A percentile compares a stretch with the other conserved stretches of the same genome.
These are phyloP conservation scores for Pycnonotus jocosus DNA, from an alignment of 2,113 vertebrate genomes.

Conservation along the genomic window DNA sequence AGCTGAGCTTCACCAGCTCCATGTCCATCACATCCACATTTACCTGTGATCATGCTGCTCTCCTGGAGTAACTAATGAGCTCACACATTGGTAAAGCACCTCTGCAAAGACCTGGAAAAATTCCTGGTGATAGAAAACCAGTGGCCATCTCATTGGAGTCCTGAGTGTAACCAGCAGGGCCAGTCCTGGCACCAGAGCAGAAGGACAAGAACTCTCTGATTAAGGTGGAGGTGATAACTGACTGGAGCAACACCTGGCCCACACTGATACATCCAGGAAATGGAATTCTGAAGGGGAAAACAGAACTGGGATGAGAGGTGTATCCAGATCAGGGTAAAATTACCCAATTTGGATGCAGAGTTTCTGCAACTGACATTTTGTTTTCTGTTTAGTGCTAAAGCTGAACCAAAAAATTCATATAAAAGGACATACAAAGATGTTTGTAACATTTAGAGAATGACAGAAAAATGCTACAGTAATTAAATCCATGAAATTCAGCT, in stretches of 20 bases:
- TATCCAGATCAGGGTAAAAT: not conserved
- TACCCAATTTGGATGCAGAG: not conserved
- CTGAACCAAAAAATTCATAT: not conserved
- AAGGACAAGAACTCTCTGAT: not conserved
- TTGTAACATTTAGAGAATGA: not conserved
- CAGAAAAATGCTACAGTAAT: not conserved
- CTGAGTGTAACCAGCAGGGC: not conserved
- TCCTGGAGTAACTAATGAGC: not conserved
- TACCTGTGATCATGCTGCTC: not conserved
- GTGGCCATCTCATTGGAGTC: not conserved
- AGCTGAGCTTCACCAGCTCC: not conserved
- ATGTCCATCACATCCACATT: not conserved
- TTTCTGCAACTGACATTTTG: not conserved
- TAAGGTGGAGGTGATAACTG: not conserved
- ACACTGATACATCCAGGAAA: not conserved
- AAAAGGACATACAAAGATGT: not conserved
- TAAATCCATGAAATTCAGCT: not conserved
- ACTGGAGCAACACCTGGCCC: not conserved
- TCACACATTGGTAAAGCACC: not conserved
- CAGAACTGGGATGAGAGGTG: not conserved
- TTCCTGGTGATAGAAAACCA: not conserved
- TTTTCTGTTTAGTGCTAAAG: not conserved
- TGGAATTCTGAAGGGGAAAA: not conserved
- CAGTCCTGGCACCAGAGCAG: not conserved
- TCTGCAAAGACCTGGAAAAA: not conserved